A percentile compares a stretch with the other conserved stretches of the same genome.
Conservation (phyloP, 2,888 invertebrate genomes). For the Toxonevra muliebris region DNA sequence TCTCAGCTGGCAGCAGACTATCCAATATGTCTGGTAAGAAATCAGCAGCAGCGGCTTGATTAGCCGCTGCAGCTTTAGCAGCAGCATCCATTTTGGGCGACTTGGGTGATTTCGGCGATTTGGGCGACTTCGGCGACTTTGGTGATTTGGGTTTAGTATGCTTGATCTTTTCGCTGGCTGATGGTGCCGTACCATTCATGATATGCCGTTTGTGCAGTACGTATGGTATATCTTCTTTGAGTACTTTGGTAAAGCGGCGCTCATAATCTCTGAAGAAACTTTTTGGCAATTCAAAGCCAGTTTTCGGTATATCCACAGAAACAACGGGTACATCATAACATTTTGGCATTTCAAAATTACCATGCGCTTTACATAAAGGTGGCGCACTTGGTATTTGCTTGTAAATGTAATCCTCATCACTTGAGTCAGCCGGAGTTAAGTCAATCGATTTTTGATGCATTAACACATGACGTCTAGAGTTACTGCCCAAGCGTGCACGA, state of each 20-base stretch:
- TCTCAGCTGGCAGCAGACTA: slow-evolving; percentile 65
- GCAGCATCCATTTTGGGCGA: slow-evolving; percentile 66
- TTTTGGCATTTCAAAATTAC: slow-evolving; percentile 74
- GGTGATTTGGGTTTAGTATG: slow-evolving; percentile 71
- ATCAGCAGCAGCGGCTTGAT: slow-evolving; percentile 45
- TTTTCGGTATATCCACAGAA: slow-evolving; percentile 70
- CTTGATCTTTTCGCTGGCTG: slow-evolving; percentile 60
- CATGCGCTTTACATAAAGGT: slow-evolving; percentile 75
- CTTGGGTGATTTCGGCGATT: slow-evolving; percentile 71
- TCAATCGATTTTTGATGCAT: slow-evolving; percentile 90
- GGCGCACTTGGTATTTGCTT: slow-evolving; percentile 80
- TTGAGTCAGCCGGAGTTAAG: slow-evolving; percentile 84
- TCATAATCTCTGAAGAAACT: slow-evolving; percentile 77
- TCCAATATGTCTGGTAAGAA: slow-evolving; percentile 69
- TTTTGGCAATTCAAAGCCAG: slow-evolving; percentile 77
- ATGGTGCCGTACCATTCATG: slow-evolving; percentile 83
- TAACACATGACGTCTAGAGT: slow-evolving; percentile 78
- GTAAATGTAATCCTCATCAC: slow-evolving; percentile 83
- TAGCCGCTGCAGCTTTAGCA: slow-evolving; percentile 45
- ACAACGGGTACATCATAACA: slow-evolving; percentile 61
- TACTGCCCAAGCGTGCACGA: slow-evolving; percentile 76
- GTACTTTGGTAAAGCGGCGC: slow-evolving; percentile 65
- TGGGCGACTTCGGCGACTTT: slow-evolving; percentile 73
- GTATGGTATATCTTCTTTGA: slow-evolving; percentile 81
- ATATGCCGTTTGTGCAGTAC: slow-evolving; percentile 85